phyloP scores from a whole-genome alignment of 2,888 invertebrate genomes.

The Bombylius major region DNA sequence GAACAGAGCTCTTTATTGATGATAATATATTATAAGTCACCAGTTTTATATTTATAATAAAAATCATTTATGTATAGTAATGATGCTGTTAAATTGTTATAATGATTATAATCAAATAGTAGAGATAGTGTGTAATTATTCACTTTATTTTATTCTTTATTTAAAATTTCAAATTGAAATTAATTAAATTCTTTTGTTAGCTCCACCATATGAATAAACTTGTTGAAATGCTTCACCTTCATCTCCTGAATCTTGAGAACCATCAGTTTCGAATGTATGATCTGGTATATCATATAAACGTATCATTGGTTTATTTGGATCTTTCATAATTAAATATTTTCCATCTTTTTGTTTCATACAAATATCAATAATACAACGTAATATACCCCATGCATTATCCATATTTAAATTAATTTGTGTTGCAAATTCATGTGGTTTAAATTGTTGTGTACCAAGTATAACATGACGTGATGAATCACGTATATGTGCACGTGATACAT shows the following conservation, averaged over 20 bases:
- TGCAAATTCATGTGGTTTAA: slow-evolving; percentile 96
- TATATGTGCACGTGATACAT: slow-evolving; percentile 90
- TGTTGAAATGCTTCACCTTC: slow-evolving; percentile 36
- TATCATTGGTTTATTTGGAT: slow-evolving; percentile 97
- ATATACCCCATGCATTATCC: slow-evolving; percentile 99
- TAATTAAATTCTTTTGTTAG: slow-evolving; percentile 1
- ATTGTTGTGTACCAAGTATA: slow-evolving; percentile 93
- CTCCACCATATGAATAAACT: slow-evolving; percentile 25
- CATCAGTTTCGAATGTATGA: slow-evolving; percentile 96
- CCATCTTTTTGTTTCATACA: slow-evolving; percentile 96
- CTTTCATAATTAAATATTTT: slow-evolving; percentile 95
- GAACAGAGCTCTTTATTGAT: too few species aligned
- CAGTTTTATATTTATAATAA: too few species aligned
- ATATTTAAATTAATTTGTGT: slow-evolving; percentile 97
- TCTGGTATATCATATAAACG: slow-evolving; percentile 97
- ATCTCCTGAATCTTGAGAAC: slow-evolving; percentile 53
- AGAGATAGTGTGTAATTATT: too few species aligned
- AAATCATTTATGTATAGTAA: too few species aligned
- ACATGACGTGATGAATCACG: slow-evolving; percentile 94
- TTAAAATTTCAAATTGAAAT: too few species aligned
- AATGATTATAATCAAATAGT: too few species aligned
- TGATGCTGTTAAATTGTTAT: too few species aligned
- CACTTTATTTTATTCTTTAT: too few species aligned
- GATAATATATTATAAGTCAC: too few species aligned
- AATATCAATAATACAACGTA: slow-evolving; percentile 93